These are phyloP conservation scores for Rambutsinella grinnellia DNA, from an alignment of 2,888 invertebrate species.

Conservation along the genomic window DNA sequence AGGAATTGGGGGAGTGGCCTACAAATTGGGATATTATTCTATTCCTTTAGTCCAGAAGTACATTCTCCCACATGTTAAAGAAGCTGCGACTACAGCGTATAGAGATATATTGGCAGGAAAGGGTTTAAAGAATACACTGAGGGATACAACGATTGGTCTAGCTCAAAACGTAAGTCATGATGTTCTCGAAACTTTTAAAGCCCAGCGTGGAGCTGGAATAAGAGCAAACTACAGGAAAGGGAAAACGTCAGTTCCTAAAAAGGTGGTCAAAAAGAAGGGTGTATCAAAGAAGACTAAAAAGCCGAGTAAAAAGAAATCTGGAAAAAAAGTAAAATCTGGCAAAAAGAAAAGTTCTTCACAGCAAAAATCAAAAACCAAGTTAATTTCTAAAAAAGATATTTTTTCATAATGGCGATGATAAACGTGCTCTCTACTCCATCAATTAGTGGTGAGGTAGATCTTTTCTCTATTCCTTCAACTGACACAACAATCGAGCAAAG, in stretches of 20 bases:
- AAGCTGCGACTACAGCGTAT: constrained; percentile 13
- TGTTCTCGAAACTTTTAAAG: not conserved
- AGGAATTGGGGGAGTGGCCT: constrained; percentile 26
- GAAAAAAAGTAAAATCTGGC: not conserved
- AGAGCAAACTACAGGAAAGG: not conserved
- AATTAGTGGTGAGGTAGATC: constrained; percentile 38
- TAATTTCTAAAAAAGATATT: constrained; percentile 23
- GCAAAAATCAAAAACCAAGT: constrained; percentile 2
- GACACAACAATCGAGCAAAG: constrained; percentile 52
- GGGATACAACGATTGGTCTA: not conserved
- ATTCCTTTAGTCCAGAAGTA: constrained; percentile 29
- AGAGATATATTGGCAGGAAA: constrained; percentile 5
- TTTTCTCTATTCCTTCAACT: constrained; percentile 46
- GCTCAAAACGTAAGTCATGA: constrained; percentile 2
- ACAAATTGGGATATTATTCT: constrained; percentile 14
- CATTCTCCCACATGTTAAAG: constrained; percentile 26
- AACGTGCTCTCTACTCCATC: constrained; percentile 27
- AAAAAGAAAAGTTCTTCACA: not conserved
- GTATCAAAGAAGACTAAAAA: not conserved
- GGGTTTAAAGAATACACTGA: no score
- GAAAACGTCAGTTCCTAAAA: not conserved
- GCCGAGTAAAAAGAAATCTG: not conserved
- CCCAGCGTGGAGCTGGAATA: constrained; percentile 35
- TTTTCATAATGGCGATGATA: constrained; percentile 46
- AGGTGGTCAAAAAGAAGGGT: not conserved